A percentile compares a stretch with the other conserved stretches of the same genome.
Evolutionary conservation across 37 sponge, comb jelly and placozoan species (phyloP).

Genomic region (Oscarella lobularis): DNA sequence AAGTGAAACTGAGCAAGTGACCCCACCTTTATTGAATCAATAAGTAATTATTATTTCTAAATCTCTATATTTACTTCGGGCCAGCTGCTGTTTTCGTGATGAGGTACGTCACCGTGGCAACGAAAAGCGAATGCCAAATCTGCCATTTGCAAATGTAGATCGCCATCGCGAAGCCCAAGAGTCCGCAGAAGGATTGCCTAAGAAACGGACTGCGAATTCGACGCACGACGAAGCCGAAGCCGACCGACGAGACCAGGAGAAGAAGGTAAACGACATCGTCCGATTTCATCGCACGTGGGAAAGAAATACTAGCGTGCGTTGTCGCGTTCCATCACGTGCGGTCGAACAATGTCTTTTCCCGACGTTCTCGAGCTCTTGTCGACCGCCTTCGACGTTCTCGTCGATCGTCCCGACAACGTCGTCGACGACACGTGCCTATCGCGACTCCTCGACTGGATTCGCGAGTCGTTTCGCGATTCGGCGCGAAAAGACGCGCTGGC

Average conservation of each 20-base stretch:
- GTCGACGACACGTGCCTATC: neutral
- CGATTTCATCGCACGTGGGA: too few species aligned
- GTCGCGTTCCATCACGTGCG: too few species aligned
- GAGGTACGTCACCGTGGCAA: neutral
- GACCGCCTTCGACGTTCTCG: neutral
- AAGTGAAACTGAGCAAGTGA: slow-evolving; percentile 7
- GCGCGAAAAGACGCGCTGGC: too few species aligned
- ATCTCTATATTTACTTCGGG: neutral
- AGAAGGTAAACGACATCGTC: slow-evolving; percentile 8
- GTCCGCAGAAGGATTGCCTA: neutral
- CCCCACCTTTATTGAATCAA: slow-evolving; percentile 11
- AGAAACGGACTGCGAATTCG: neutral
- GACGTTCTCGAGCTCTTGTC: neutral
- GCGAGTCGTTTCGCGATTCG: too few species aligned
- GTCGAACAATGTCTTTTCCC: too few species aligned
- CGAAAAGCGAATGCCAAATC: neutral
- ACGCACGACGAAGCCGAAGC: neutral
- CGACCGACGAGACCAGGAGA: neutral
- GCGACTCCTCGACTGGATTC: neutral
- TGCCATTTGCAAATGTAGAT: neutral
- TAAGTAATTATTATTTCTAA: neutral
- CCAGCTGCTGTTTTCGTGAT: neutral
- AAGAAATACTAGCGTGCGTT: too few species aligned
- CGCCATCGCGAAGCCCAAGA: neutral
- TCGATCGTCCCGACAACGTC: neutral